Evolutionary conservation across 2,888 invertebrate species (phyloP).

Genomic region (Xylota sylvarum): DNA sequence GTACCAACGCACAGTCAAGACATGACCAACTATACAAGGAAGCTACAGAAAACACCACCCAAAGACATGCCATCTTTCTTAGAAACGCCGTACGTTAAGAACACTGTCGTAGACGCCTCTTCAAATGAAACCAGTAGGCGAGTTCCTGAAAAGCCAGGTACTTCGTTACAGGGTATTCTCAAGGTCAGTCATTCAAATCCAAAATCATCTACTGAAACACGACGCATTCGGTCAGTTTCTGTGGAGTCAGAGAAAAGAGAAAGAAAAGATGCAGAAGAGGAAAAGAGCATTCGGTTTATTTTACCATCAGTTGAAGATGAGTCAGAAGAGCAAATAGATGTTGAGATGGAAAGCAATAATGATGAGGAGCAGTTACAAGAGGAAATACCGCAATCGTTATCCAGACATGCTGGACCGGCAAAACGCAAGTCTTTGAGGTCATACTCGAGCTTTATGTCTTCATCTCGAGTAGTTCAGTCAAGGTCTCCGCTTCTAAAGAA

Average conservation of each 20-base stretch:
- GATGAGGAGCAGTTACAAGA: slow-evolving; percentile 6
- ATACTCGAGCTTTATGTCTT: background rate
- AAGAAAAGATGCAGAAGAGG: slow-evolving; percentile 72
- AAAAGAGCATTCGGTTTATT: slow-evolving; percentile 78
- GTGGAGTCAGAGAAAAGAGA: slow-evolving; percentile 34
- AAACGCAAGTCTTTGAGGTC: slow-evolving; percentile 51
- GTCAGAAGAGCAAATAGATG: slow-evolving; percentile 36
- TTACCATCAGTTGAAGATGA: slow-evolving; percentile 73
- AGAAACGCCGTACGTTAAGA: slow-evolving; percentile 68
- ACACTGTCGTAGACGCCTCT: slow-evolving; percentile 56
- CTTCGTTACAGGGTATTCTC: slow-evolving; percentile 73
- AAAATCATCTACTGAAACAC: slow-evolving; percentile 21
- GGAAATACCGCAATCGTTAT: background rate
- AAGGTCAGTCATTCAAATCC: slow-evolving; percentile 37
- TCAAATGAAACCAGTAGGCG: slow-evolving; percentile 14
- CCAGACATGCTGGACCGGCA: slow-evolving; percentile 27
- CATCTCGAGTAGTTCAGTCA: background rate
- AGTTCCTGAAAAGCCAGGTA: slow-evolving; percentile 49
- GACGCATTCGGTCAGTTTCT: background rate
- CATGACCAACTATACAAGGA: slow-evolving; percentile 1
- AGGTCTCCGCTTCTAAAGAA: background rate
- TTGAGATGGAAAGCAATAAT: slow-evolving; percentile 40
- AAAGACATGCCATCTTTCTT: slow-evolving; percentile 14
- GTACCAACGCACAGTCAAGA: slow-evolving; percentile 22
- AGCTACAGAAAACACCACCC: slow-evolving; percentile 20